These are phyloP conservation scores for Plectrocnemia conspersa DNA, from an alignment of 1,140 invertebrate genomes.

Conservation along the genomic window DNA sequence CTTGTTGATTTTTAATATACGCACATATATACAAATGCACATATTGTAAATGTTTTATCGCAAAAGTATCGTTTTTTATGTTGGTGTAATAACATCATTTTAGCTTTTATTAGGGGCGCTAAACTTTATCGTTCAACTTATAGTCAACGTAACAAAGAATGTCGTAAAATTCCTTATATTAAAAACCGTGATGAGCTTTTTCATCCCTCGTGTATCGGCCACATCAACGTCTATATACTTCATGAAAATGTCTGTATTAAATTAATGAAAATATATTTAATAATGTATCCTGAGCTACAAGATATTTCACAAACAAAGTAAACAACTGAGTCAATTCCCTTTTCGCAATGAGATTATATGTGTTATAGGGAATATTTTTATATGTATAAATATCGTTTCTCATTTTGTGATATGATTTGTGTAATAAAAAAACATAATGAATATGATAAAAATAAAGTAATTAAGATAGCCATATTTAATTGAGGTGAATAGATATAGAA, in stretches of 20 bases:
- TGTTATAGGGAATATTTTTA: no score
- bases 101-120: slow-evolving; percentile 8
- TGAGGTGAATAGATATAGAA: no score
- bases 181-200: slow-evolving; percentile 10
- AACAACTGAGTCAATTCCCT: no score
- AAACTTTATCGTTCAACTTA: slow-evolving; percentile 9
- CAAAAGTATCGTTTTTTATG: no score
- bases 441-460: no score
- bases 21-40: not conserved
- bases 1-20: no score
- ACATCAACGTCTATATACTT: not conserved
- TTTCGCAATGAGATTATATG: no score
- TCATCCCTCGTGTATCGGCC: slow-evolving; percentile 3
- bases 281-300: slow-evolving; percentile 1
- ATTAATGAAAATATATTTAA: slow-evolving; percentile 11
- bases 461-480: no score
- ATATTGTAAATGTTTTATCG: slow-evolving; percentile 3
- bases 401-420: no score
- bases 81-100: not conserved
- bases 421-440: no score
- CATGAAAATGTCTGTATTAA: not conserved
- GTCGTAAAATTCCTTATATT: slow-evolving; percentile 9
- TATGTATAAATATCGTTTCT: no score
- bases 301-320: no score
- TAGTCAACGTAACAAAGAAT: slow-evolving; percentile 7